These are phyloP conservation scores for Microchirus variegatus DNA, from an alignment of 2,797 vertebrate genomes.

Conservation along the genomic window DNA sequence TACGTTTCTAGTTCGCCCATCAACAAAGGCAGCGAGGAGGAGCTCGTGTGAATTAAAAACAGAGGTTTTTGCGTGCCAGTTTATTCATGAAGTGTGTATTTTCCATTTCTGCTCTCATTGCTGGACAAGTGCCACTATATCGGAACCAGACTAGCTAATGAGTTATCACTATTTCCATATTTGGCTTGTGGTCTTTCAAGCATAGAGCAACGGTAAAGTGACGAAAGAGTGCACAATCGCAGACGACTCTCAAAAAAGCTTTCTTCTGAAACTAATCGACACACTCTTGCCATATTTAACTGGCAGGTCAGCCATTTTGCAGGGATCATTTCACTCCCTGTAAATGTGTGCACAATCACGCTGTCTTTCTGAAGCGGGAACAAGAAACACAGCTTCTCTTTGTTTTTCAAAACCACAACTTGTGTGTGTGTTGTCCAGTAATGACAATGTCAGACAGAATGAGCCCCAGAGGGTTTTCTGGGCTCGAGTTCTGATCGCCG, in stretches of 20 bases:
- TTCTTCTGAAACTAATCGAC: conserved; percentile 44
- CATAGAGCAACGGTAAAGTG: neutral
- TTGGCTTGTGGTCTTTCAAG: conserved; percentile 19
- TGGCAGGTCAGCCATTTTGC: conserved; percentile 57
- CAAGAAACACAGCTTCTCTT: conserved; percentile 53
- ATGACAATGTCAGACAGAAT: conserved; percentile 70
- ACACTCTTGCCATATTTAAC: conserved; percentile 61
- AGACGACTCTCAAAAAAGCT: conserved; percentile 35
- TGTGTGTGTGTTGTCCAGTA: conserved; percentile 74
- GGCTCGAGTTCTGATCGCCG: conserved; percentile 66
- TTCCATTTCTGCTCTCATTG: conserved; percentile 59
- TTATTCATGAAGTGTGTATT: conserved; percentile 66
- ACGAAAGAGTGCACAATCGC: conserved; percentile 8
- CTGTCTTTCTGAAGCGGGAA: conserved; percentile 42
- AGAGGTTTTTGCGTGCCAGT: conserved; percentile 44
- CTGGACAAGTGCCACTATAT: conserved; percentile 54
- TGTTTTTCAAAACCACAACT: conserved; percentile 71
- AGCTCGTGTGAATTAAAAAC: conserved; percentile 48
- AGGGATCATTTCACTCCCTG: conserved; percentile 56
- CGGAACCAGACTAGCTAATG: conserved; percentile 63
- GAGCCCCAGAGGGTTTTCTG: conserved; percentile 55
- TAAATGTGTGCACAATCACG: conserved; percentile 59
- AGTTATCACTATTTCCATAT: conserved; percentile 60
- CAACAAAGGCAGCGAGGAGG: conserved; percentile 55
- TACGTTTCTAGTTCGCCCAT: conserved; percentile 50